Base-by-base conservation (phyloP, 1,140 invertebrate species). In the Nephila pilipes region DNA sequence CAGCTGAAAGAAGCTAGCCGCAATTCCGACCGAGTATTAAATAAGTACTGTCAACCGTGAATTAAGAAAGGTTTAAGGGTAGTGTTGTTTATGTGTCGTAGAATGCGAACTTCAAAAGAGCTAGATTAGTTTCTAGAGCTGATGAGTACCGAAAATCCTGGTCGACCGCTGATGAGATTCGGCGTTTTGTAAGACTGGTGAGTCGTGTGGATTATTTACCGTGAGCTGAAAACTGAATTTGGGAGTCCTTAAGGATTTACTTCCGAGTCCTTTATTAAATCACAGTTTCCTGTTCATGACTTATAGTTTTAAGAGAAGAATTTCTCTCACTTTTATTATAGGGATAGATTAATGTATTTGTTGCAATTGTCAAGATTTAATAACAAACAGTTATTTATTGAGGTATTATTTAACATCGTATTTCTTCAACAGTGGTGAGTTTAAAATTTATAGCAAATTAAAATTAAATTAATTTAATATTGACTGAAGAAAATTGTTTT, bases 11-110 rank as follows among this genome's bases (percentile, higher is more conserved):
- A 3, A 32, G 14, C 25, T 18, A 29, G 16, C 25, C 29, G 16
- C 65, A 18, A 10, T 81, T 81, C 36, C 38, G 29, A 36, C 46
- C 20, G 20, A 83, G 80, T 83, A 55, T 83, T 83, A 55, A 83
- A 60, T 85, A 85, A 85, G 29, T 58, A 32, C 54, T 85, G 55
- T 85, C 83, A 58, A 25, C 83, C 83, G n/a, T 55, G 16, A 85
- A 58, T 85, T 85, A 85, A 81, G 83, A 55, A 85, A 54, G 83
- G 6, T 58, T 85, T 57, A 85, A 32, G 12, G n/a, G n/a, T 57
- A 25, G 54, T 29, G 18, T 85, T 57, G 55, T 85, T 85, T 58
- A 85, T 85, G 83, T 32, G 55, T n/a, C 54, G 4, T 22, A 29
- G 36, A 54, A 46, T 12, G 20, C 8, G 79, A 18, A 20, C 25